A percentile compares a stretch with the other conserved stretches of the same genome.
Evolutionary conservation across 2,888 invertebrate genomes (phyloP).

Genomic region (Heliconius ismenius): DNA sequence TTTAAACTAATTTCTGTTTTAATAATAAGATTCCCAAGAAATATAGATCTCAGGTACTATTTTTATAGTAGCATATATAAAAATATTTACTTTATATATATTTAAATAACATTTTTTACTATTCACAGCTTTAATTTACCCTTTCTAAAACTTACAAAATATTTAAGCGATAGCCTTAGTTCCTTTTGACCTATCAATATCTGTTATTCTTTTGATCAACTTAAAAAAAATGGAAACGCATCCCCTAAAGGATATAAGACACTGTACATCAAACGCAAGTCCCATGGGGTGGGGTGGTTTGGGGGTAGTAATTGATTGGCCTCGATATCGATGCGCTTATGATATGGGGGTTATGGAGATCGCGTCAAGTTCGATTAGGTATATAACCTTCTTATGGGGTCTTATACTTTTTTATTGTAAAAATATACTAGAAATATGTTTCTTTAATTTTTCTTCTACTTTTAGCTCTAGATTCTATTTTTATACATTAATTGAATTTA

Average conservation of each 20-base stretch:
- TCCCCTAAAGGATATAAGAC: constrained; percentile 36
- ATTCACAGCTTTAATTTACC: neutral
- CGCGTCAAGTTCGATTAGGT: constrained; percentile 19
- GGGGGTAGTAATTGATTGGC: constrained; percentile 60
- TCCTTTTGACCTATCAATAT: constrained; percentile 1
- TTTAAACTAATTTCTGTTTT: too few species aligned
- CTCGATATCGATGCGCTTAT: constrained; percentile 57
- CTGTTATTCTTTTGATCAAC: constrained; percentile 32
- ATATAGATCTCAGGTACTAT: neutral
- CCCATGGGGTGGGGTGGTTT: constrained; percentile 42
- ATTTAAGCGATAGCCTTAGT: neutral
- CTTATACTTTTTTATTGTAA: neutral
- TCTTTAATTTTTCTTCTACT: neutral
- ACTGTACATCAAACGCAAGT: constrained; percentile 40
- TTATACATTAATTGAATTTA: neutral
- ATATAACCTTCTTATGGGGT: neutral
- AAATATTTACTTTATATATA: neutral
- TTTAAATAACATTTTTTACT: neutral
- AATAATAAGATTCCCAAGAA: too few species aligned
- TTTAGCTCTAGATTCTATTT: neutral
- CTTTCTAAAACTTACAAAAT: neutral
- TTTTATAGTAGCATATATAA: neutral
- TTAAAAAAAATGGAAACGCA: constrained; percentile 19
- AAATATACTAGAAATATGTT: too few species aligned
- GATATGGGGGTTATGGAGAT: constrained; percentile 36